Evolutionary conservation across 2,797 vertebrate species (phyloP), one percentile per base, ranked within the genome.

Genomic region (Thamnophis elegans): DNA sequence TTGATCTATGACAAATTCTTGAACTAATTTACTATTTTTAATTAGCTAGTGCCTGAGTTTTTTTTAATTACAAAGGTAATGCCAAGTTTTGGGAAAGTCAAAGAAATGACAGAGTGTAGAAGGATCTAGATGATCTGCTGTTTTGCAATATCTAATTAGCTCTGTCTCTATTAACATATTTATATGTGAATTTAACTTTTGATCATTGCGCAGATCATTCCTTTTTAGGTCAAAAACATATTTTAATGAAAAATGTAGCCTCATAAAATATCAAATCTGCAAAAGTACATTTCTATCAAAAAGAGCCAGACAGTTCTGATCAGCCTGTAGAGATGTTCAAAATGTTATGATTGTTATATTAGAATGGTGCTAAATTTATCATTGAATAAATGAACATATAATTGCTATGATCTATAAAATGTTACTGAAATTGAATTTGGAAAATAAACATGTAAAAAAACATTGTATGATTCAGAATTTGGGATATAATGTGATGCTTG

Each of bases 11-110:
- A n/a, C 82, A 91, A 94, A 93, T 73, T 89, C 7, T 93, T 93
- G 85, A 59, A 93, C 82, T 5, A 87, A 93, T 82, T 90, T 59
- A 59, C 73, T 60, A 91, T 92, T 92, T 94, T 42, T 93, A 92
- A 93, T 93, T 87, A 94, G 32, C 12, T 20, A 62, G 0, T n/a
- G 94, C 59, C 20, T 89, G 1, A 47, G 92, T 90, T 93, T 92
- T 14, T 59, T 28, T 91, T 60, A 94, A 89, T 92, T 90, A 93
- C 42, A 92, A 91, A 92, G 54, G 0, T 16, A 93, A 73, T 90
- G 0, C 59, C 10, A 85, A 11, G 1, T 78, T 90, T 90, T 5
- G 42, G n/a, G 92, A 85, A 1, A 73, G 2, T 47, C 87, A 93
- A 94, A 85, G 32, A 91, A 88, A 53, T 20, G 68, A 42, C 91